Conservation (phyloP, 2,113 vertebrate genomes). For the Nothocercus nigrocapillus region DNA sequence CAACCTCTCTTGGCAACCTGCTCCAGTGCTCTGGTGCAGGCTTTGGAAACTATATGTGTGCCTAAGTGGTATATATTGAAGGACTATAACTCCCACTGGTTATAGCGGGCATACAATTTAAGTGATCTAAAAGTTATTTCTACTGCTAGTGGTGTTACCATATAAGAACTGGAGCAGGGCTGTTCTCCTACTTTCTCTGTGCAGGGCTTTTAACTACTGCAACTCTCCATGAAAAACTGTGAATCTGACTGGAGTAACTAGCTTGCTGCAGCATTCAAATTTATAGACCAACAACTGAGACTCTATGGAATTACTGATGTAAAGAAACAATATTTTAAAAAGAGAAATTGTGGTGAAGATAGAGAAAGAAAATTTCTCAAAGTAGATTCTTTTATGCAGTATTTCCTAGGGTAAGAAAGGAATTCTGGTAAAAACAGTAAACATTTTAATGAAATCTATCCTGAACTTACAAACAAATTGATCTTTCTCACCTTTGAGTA, state of each 20-base stretch:
- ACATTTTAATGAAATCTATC: not conserved
- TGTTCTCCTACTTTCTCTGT: not conserved
- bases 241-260: not conserved
- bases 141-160: not conserved
- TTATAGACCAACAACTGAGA: not conserved
- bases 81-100: not conserved
- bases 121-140: not conserved
- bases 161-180: not conserved
- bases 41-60: not conserved
- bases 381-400: accelerated
- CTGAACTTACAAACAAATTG: accelerated
- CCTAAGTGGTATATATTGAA: not conserved
- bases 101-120: not conserved
- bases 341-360: not conserved
- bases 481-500: not conserved
- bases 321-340: not conserved
- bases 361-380: not conserved
- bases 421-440: not conserved
- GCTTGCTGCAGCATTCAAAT: not conserved
- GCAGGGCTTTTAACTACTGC: not conserved
- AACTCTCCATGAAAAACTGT: not conserved
- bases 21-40: not conserved
- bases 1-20: too few species aligned
- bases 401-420: not conserved
- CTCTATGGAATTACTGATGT: not conserved